A percentile compares a stretch with the other conserved stretches of the same genome.
phyloP scores from a whole-genome alignment of 2,888 invertebrate species.

The Penaeus monodon region DNA sequence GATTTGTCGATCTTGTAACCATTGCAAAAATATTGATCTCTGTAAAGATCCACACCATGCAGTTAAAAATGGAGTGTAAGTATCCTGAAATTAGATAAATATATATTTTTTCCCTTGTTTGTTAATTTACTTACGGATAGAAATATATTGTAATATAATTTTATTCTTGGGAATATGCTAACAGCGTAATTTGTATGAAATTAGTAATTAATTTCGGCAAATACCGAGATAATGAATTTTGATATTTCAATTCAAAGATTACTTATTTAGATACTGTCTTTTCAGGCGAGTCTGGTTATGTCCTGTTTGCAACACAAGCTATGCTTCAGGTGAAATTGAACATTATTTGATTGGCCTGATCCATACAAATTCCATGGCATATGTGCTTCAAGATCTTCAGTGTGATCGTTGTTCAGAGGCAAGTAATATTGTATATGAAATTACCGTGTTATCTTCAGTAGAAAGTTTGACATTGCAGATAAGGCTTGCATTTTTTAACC shows the following conservation, averaged over 20 bases:
- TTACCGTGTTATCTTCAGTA: slow-evolving; percentile 2
- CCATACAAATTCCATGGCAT: slow-evolving; percentile 86
- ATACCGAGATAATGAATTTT: too few relatives aligned
- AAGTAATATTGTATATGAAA: slow-evolving; percentile 60
- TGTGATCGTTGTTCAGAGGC: slow-evolving; percentile 90
- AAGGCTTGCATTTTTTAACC: background rate
- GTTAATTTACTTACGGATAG: too few relatives aligned
- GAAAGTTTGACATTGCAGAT: background rate
- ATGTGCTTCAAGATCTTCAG: slow-evolving; percentile 89
- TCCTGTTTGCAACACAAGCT: slow-evolving; percentile 85
- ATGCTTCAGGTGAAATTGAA: slow-evolving; percentile 90
- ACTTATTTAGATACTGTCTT: slow-evolving; percentile 52
- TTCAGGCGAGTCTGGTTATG: slow-evolving; percentile 85
- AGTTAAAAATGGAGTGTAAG: slow-evolving; percentile 75
- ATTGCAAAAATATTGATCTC: slow-evolving; percentile 93
- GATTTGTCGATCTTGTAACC: slow-evolving; percentile 94
- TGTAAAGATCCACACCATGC: slow-evolving; percentile 83
- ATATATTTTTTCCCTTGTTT: too few relatives aligned
- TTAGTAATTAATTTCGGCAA: too few relatives aligned
- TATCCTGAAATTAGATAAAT: slow-evolving; percentile 29
- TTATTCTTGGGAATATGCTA: too few relatives aligned
- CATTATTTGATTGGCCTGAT: slow-evolving; percentile 84
- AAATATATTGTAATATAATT: too few relatives aligned
- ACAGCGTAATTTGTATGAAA: too few relatives aligned
- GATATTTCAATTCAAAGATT: too few relatives aligned